Base-by-base conservation (phyloP, 2,888 invertebrate species). In the Mythimna lalbum region DNA sequence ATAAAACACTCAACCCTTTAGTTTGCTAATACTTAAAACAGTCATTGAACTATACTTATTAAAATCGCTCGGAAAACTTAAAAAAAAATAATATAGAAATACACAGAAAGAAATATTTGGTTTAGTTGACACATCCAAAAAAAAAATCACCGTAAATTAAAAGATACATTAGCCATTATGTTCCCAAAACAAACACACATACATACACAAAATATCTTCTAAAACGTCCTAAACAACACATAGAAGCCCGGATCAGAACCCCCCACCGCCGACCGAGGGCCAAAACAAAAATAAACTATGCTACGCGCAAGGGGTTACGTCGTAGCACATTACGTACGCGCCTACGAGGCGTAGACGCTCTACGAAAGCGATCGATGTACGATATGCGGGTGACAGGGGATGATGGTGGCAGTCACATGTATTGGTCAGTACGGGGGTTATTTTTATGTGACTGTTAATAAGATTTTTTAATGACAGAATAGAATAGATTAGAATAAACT, bases 271-370 rank as follows among this genome's bases (percentile, higher is more conserved):
- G 39, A 49, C n/a, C 36, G 62, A 71, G 72, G 72, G 78, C 17
- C 23, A 19, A 62, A 79, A 80, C 62, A 79, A 79, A 78, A 79
- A 80, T 80, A 79, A 72, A 80, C 47, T 49, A 76, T 67, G 66
- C 59, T 71, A 63, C 80, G 71, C 39, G 66, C 61, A 55, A 76
- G 67, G 78, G 78, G 64, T 63, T 59, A 65, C 39, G 56, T 59
- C 78, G 77, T 65, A 78, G 78, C 80, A 57, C 23, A 43, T 63
- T 66, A 63, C 78, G 78, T 76, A 79, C 77, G 64, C 79, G 78
- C 80, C 78, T 80, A 80, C 79, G 79, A 59, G 7, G 53, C 63
- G 72, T 78, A 72, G 80, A 72, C 71, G 64, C 21, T 59, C 76
- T 79, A 76, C 76, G 67, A 72, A 39, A 53, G 62, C 56, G 4